Conservation (phyloP, 2,797 vertebrate species). For the Gambusia yucatana region DNA sequence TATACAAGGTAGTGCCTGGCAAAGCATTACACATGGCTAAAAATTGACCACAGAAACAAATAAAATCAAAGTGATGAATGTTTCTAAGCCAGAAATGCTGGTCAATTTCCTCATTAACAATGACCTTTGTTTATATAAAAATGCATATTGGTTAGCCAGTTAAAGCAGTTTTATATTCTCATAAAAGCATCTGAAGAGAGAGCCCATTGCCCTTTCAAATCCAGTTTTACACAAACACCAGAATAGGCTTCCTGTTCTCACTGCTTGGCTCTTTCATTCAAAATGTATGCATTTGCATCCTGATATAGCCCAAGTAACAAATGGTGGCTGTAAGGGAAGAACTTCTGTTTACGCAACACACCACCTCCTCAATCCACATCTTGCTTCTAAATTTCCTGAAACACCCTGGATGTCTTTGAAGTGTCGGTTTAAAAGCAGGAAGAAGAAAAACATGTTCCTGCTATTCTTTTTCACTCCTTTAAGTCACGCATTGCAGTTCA, state of each 20-base stretch:
- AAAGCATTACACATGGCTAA: conserved; percentile 2
- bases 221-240: conserved; percentile 55
- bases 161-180: conserved; percentile 16
- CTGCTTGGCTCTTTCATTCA: conserved; percentile 30
- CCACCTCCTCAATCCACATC: conserved; percentile 39
- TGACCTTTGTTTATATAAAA: conserved; percentile 65
- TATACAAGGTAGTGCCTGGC: conserved; percentile 7
- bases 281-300: conserved; percentile 51
- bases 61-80: conserved; percentile 52
- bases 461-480: neutral
- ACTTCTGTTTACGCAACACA: conserved; percentile 56
- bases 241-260: conserved; percentile 51
- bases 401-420: conserved; percentile 61
- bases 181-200: conserved; percentile 49
- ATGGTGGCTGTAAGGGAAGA: conserved; percentile 52
- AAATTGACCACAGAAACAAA: conserved; percentile 5
- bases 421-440: conserved; percentile 36
- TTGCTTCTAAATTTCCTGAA: conserved; percentile 54
- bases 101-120: conserved; percentile 54
- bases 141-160: conserved; percentile 46
- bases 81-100: conserved; percentile 52
- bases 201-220: conserved; percentile 72
- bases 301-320: conserved; percentile 51
- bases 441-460: neutral
- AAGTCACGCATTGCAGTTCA: neutral